Evolutionary conservation across 2,113 vertebrate species (phyloP).

Genomic region (Cromileptes altivelis): DNA sequence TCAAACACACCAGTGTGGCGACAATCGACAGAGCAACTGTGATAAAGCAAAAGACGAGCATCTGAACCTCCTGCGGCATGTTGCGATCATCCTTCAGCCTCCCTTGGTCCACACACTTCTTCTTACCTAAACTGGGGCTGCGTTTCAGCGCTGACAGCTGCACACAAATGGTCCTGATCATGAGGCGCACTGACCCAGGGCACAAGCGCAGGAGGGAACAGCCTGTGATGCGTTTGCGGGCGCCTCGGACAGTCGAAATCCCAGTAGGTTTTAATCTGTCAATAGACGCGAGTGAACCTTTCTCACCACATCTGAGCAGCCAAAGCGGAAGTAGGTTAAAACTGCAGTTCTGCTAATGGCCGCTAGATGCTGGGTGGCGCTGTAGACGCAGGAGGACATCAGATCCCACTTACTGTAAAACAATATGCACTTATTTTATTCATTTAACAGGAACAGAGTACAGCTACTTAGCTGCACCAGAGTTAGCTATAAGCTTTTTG

Average conservation of each 20-base stretch:
- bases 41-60: constrained; percentile 65
- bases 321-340: neutral
- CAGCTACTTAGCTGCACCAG: too few relatives aligned
- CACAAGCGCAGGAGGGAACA: constrained; percentile 47
- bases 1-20: constrained; percentile 74
- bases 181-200: constrained; percentile 30
- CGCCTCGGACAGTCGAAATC: constrained; percentile 47
- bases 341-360: constrained; percentile 13
- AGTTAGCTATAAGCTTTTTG: too few relatives aligned
- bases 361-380: neutral
- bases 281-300: neutral
- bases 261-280: neutral
- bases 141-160: constrained; percentile 61
- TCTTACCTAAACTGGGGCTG: constrained; percentile 77
- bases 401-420: neutral
- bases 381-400: neutral
- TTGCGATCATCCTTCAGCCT: constrained; percentile 13
- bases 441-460: too few relatives aligned
- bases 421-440: too few relatives aligned
- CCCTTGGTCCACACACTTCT: neutral
- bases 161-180: constrained; percentile 55
- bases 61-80: constrained; percentile 68
- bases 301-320: neutral
- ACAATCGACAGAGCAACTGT: constrained; percentile 72
- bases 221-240: constrained; percentile 54